Percentiles rank a stretch among this genome's conserved stretches.
Conservation (phyloP, 1,140 invertebrate species). For the Drosophila truncata region DNA sequence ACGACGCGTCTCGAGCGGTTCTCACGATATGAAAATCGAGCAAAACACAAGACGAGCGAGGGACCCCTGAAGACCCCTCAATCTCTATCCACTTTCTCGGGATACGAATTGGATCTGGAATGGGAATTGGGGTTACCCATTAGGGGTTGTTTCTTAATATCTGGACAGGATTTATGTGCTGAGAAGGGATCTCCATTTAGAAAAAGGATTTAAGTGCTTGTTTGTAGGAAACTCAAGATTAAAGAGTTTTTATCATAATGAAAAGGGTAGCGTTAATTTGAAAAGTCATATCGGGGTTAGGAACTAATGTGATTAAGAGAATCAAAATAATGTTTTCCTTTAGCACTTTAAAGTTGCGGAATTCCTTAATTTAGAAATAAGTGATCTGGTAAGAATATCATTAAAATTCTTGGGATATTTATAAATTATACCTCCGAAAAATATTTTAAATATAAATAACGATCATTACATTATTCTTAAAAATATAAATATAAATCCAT, state of each 20-base stretch:
- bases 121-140: conserved; percentile 19
- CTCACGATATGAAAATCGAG: conserved; percentile 85
- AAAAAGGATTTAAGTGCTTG: conserved; percentile 17
- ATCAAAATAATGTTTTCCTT: neutral
- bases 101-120: conserved; percentile 41
- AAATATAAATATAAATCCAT: neutral
- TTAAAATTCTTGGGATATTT: too few relatives aligned
- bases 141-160: conserved; percentile 33
- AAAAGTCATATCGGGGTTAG: neutral
- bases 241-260: neutral
- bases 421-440: neutral
- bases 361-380: too few relatives aligned
- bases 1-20: conserved; percentile 84
- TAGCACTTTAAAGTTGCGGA: neutral
- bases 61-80: conserved; percentile 21
- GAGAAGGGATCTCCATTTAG: neutral
- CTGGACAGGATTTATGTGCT: conserved; percentile 26
- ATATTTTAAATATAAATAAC: neutral
- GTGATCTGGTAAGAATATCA: too few relatives aligned
- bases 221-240: conserved; percentile 12
- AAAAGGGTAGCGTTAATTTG: conserved; percentile 5
- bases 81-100: conserved; percentile 48
- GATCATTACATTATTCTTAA: neutral
- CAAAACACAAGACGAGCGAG: conserved; percentile 47
- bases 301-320: conserved; percentile 2